Base-by-base conservation (phyloP, 1,140 invertebrate genomes). In the Hylaeus anthracinus region DNA sequence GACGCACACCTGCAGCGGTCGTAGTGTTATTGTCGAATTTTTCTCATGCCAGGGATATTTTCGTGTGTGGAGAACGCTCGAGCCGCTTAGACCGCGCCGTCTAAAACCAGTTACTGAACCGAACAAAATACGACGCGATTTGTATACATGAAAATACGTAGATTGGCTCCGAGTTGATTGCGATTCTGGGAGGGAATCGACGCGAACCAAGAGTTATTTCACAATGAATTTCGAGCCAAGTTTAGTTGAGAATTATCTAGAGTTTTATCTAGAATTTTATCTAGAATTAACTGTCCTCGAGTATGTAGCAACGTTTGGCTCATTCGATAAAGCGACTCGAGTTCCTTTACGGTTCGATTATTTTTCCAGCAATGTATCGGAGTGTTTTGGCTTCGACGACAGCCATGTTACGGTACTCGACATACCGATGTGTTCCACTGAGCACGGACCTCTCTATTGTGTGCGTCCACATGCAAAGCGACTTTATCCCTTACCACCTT, bases 21-120 rank as follows among this genome's bases (percentile, higher is more conserved):
- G 45, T 12, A 63, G 56, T 61, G 83, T 86, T 86, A 78, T 85
- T 45, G 79, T 85, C 83, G 82, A 86, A 86, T 85, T 78, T 85
- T 86, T 85, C 84, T 85, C 84, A 65, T 71, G 73, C 73, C 83
- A 12, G 1, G 10, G 63, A 84, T 84, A 84, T 84, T 82, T 80
- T 80, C 71, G 55, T 63, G 53, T 15, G 12, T 5, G 56, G 58
- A 48, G 53, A 60, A 51, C 55, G 41, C 55, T n/a, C 26, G 26
- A 69, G 74, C 41, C 26, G 43, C 66, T 43, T 69, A 60, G 15
- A 10, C 26, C 10, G 43, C 37, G 9, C 14, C 53, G 26, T 39
- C 26, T 61, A 37, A 60, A 75, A 65, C 61, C 76, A 63, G 60
- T 72, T 51, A 39, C n/a, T 10, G 9, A 61, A 56, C 5, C 45